These are phyloP conservation scores for Latrodectus geometricus DNA, from an alignment of 1,140 invertebrate species.

Conservation along the genomic window DNA sequence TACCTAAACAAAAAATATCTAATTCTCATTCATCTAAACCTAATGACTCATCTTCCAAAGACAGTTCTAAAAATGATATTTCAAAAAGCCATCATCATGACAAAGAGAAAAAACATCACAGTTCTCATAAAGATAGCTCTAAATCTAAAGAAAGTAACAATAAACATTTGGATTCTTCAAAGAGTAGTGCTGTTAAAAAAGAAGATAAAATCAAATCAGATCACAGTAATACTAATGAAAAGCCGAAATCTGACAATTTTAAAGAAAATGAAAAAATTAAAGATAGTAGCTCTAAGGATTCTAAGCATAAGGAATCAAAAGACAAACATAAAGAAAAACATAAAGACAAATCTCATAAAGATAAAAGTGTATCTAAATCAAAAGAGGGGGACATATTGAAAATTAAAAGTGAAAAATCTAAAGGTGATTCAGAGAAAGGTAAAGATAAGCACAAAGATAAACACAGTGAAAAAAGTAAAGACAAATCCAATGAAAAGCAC, in stretches of 20 bases:
- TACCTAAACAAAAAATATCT: neutral
- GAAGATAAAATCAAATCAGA: conserved; percentile 27
- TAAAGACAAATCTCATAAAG: conserved; percentile 46
- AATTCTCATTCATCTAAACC: conserved; percentile 14
- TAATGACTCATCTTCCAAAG: conserved; percentile 18
- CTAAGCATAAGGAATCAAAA: conserved; percentile 41
- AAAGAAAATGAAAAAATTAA: conserved; percentile 59
- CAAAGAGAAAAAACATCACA: conserved; percentile 45
- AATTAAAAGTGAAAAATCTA: conserved; percentile 58
- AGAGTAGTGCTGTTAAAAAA: conserved; percentile 17
- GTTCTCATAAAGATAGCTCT: conserved; percentile 7
- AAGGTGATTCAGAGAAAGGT: conserved; percentile 62
- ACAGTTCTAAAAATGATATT: neutral
- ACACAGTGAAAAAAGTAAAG: conserved; percentile 58
- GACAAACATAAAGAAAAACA: conserved; percentile 37
- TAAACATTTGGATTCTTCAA: conserved; percentile 19
- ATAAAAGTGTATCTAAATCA: conserved; percentile 53
- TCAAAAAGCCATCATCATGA: conserved; percentile 9
- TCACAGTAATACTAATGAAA: conserved; percentile 14
- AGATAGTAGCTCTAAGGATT: conserved; percentile 19
- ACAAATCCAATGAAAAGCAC: conserved; percentile 63
- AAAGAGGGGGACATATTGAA: conserved; percentile 58
- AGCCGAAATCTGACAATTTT: conserved; percentile 52
- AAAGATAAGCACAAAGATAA: conserved; percentile 66
- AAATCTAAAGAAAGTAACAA: conserved; percentile 24